Conservation (phyloP, 1,140 invertebrate species). For the Hermetia illucens region DNA sequence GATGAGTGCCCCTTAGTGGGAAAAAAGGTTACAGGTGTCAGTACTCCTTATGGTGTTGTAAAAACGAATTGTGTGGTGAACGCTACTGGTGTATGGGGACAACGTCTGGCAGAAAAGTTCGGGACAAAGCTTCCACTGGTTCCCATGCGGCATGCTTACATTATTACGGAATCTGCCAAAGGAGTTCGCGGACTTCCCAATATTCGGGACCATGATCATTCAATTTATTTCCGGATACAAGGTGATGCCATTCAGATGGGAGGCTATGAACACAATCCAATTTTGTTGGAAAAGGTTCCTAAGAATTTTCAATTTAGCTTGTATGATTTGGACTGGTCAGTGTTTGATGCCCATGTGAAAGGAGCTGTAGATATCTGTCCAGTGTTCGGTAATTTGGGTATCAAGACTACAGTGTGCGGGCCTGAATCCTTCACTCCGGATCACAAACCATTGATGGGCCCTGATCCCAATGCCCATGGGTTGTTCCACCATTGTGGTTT, state of each 20-base stretch:
- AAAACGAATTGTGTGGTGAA: conserved; percentile 54
- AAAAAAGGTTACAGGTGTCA: conserved; percentile 56
- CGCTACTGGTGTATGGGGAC: conserved; percentile 65
- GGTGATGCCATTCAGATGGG: conserved; percentile 68
- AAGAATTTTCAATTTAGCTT: conserved; percentile 66
- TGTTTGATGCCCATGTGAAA: conserved; percentile 62
- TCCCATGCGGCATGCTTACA: conserved; percentile 79
- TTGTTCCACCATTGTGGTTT: conserved; percentile 76
- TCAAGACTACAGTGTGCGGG: conserved; percentile 73
- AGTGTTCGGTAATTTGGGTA: conserved; percentile 51
- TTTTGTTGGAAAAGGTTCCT: conserved; percentile 58
- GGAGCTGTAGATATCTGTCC: conserved; percentile 61
- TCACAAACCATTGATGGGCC: conserved; percentile 66
- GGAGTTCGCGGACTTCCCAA: conserved; percentile 61
- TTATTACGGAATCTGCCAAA: conserved; percentile 63
- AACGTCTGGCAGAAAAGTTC: conserved; percentile 52
- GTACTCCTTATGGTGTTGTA: conserved; percentile 46
- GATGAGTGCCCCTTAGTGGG: conserved; percentile 32
- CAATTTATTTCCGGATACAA: conserved; percentile 70
- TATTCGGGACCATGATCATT: conserved; percentile 69
- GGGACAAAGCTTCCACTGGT: conserved; percentile 58
- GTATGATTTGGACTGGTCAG: conserved; percentile 74
- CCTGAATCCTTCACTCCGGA: conserved; percentile 83
- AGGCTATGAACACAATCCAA: conserved; percentile 78
- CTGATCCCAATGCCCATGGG: conserved; percentile 22